Percentiles rank a stretch among this genome's conserved stretches.
Conservation (phyloP, 2,888 invertebrate genomes). For the Eucriotettix oculatus region DNA sequence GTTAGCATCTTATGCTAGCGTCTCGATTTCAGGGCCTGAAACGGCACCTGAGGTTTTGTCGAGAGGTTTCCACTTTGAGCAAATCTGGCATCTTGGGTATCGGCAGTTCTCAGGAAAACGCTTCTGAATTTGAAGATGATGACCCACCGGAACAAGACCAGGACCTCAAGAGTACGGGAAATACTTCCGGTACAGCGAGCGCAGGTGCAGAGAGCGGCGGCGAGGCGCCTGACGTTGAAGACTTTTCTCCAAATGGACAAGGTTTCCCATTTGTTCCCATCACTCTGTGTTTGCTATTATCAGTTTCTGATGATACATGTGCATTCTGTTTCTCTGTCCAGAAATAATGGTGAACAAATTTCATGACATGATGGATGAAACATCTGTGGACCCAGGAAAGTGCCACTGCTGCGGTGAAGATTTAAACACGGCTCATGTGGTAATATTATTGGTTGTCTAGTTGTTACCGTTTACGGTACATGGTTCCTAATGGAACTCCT, state of each 20-base stretch:
- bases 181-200: neutral
- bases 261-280: too few species aligned
- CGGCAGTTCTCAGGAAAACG: too few species aligned
- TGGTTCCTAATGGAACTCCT: too few species aligned
- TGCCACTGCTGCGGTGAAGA: constrained; percentile 43
- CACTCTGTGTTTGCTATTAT: too few species aligned
- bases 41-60: neutral
- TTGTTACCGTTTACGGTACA: neutral
- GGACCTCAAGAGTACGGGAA: neutral
- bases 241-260: too few species aligned
- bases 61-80: too few species aligned
- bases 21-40: neutral
- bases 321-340: neutral
- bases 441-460: constrained; percentile 16
- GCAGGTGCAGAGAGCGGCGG: neutral
- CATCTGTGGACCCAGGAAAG: constrained; percentile 19
- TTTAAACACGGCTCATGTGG: constrained; percentile 34
- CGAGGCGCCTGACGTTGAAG: neutral
- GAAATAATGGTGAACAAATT: constrained; percentile 14
- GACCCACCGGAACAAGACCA: neutral
- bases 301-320: too few species aligned
- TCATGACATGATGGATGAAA: constrained; percentile 14
- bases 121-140: too few species aligned
- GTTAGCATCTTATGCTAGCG: too few species aligned
- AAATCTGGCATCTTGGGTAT: too few species aligned